phyloP scores from a whole-genome alignment of 2,888 invertebrate species.

The Tuta absoluta region DNA sequence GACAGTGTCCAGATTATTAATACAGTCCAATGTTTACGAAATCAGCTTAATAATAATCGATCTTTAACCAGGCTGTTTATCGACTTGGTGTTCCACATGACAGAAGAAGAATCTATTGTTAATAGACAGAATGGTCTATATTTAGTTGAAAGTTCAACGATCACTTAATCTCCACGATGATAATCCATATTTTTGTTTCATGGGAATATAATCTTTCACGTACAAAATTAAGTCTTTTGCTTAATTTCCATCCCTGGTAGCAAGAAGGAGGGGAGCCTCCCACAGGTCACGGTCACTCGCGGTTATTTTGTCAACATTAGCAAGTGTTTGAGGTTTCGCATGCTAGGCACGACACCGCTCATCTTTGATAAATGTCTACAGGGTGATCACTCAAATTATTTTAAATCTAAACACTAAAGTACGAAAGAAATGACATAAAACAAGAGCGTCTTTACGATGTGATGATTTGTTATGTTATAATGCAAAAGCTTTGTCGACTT shows the following conservation, averaged over 20 bases:
- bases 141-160: slow-evolving; percentile 1
- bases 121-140: too few relatives aligned
- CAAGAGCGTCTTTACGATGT: too few relatives aligned
- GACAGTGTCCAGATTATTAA: too few relatives aligned
- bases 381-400: slow-evolving; percentile 40
- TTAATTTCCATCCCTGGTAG: slow-evolving; percentile 45
- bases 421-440: background rate
- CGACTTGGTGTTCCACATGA: too few relatives aligned
- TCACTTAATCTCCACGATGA: background rate
- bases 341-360: slow-evolving; percentile 59
- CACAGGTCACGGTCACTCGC: slow-evolving; percentile 43
- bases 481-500: too few relatives aligned
- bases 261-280: background rate
- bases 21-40: too few relatives aligned
- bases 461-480: too few relatives aligned
- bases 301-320: slow-evolving; percentile 58
- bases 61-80: too few relatives aligned
- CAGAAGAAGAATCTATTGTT: too few relatives aligned
- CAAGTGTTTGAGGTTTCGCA: slow-evolving; percentile 59
- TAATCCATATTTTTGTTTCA: slow-evolving; percentile 14
- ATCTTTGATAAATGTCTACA: slow-evolving; percentile 60
- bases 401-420: slow-evolving; percentile 11
- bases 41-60: too few relatives aligned
- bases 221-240: slow-evolving; percentile 55
- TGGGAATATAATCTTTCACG: slow-evolving; percentile 48